A percentile compares a stretch with the other conserved stretches of the same genome.
phyloP scores from a whole-genome alignment of 2,797 vertebrate genomes.

The Lophius americanus region DNA sequence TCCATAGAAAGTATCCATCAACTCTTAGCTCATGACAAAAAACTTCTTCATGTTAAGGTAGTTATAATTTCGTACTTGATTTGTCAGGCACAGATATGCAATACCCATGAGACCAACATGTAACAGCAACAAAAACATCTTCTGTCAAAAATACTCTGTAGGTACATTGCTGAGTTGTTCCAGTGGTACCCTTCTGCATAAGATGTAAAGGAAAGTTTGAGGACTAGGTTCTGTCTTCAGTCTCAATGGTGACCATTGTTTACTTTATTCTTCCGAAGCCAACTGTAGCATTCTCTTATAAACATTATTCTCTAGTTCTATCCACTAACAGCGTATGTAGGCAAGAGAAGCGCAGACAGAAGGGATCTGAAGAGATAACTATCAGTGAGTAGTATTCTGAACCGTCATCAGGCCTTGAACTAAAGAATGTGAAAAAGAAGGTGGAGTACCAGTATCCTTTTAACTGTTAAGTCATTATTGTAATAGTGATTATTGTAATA shows the following conservation, averaged over 20 bases:
- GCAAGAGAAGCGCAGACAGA: slow-evolving; percentile 12
- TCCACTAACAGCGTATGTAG: slow-evolving; percentile 20
- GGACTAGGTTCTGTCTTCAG: neutral
- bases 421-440: slow-evolving; percentile 14
- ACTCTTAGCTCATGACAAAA: slow-evolving; percentile 22
- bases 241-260: neutral
- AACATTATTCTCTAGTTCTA: neutral
- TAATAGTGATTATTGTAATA: slow-evolving; percentile 8
- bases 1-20: slow-evolving; percentile 15
- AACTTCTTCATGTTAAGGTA: slow-evolving; percentile 6
- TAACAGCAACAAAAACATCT: slow-evolving; percentile 11
- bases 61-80: slow-evolving; percentile 7
- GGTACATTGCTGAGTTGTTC: slow-evolving; percentile 15
- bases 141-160: slow-evolving; percentile 26
- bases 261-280: neutral
- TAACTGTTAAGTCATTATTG: slow-evolving; percentile 4
- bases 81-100: neutral
- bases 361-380: slow-evolving; percentile 14
- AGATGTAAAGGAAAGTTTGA: slow-evolving; percentile 7
- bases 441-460: slow-evolving; percentile 2
- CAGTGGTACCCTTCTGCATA: neutral
- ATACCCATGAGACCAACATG: neutral
- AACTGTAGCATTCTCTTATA: slow-evolving; percentile 16
- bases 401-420: slow-evolving; percentile 17
- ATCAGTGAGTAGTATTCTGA: slow-evolving; percentile 34